Conservation (phyloP, 92 coral and sea anemone genomes). For the Paramuricea clavata region DNA sequence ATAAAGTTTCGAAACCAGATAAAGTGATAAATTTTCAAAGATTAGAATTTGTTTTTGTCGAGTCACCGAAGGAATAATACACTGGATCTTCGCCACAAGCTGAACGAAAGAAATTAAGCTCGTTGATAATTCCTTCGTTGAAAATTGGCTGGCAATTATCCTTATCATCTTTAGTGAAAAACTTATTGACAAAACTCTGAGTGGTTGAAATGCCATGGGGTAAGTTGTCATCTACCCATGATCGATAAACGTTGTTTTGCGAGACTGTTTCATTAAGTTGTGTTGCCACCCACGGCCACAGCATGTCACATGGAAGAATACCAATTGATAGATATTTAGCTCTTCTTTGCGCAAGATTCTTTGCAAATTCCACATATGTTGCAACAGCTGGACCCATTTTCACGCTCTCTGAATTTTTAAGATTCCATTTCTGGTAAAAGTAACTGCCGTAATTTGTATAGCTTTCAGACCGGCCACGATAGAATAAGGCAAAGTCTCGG, state of each 20-base stretch:
- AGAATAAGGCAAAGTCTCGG: slow-evolving; percentile 38
- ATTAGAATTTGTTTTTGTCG: too few relatives aligned
- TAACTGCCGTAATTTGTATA: slow-evolving; percentile 55
- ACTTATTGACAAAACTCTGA: slow-evolving; percentile 56
- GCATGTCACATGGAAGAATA: slow-evolving; percentile 35
- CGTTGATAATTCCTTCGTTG: slow-evolving; percentile 71
- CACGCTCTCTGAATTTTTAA: slow-evolving; percentile 62
- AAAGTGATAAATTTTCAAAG: too few relatives aligned
- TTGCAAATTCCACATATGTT: slow-evolving; percentile 61
- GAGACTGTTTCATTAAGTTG: slow-evolving; percentile 48
- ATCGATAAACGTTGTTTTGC: slow-evolving; percentile 49
- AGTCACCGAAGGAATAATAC: neutral
- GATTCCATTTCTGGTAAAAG: slow-evolving; percentile 60
- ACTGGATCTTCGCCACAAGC: slow-evolving; percentile 62
- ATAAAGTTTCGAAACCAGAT: too few relatives aligned
- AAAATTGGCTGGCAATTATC: slow-evolving; percentile 41
- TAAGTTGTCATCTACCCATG: slow-evolving; percentile 69
- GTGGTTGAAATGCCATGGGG: slow-evolving; percentile 22
- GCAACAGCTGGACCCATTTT: slow-evolving; percentile 68
- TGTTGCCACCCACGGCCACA: slow-evolving; percentile 69
- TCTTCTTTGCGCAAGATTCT: slow-evolving; percentile 46
- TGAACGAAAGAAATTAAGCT: slow-evolving; percentile 67
- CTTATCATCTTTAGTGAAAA: slow-evolving; percentile 46
- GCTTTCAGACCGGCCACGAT: slow-evolving; percentile 35
- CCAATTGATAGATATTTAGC: slow-evolving; percentile 57